phyloP scores from a whole-genome alignment of 2,113 vertebrate species.

The Antennarius striatus region DNA sequence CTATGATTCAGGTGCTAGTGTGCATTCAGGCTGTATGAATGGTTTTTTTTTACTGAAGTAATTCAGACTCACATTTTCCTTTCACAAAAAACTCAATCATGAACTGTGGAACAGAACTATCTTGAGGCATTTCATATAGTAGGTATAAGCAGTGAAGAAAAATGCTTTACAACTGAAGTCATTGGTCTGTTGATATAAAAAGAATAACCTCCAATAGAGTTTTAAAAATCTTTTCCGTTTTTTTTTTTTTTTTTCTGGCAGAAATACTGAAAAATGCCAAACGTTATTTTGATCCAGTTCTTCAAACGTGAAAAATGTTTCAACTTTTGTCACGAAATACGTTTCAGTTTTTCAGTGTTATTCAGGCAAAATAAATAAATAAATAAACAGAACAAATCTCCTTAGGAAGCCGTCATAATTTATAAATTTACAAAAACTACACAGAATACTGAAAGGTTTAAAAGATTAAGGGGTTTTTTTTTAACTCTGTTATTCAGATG shows the following conservation, averaged over 20 bases:
- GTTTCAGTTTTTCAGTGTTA: too few relatives aligned
- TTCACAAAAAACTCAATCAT: not conserved
- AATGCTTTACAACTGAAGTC: not conserved
- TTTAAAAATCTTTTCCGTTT: too few relatives aligned
- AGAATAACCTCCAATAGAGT: not conserved
- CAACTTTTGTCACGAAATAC: not conserved
- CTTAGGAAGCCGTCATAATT: too few relatives aligned
- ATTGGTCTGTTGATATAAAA: not conserved
- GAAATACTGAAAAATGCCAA: too few relatives aligned
- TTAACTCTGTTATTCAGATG: too few relatives aligned
- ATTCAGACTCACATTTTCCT: not conserved
- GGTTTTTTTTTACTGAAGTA: not conserved
- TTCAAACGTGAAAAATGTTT: not conserved
- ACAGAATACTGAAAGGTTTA: too few relatives aligned
- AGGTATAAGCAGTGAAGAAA: not conserved
- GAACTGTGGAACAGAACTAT: conserved; percentile 1
- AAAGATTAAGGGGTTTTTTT: too few relatives aligned
- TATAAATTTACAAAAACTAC: too few relatives aligned
- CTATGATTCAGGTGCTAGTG: conserved; percentile 25
- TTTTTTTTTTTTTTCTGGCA: too few relatives aligned
- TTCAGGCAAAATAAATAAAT: too few relatives aligned
- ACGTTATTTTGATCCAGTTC: too few relatives aligned
- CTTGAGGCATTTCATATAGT: not conserved
- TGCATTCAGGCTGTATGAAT: conserved; percentile 19
- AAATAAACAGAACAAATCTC: too few relatives aligned